Conservation (phyloP, 2,888 invertebrate species). For the Urechis unicinctus region DNA sequence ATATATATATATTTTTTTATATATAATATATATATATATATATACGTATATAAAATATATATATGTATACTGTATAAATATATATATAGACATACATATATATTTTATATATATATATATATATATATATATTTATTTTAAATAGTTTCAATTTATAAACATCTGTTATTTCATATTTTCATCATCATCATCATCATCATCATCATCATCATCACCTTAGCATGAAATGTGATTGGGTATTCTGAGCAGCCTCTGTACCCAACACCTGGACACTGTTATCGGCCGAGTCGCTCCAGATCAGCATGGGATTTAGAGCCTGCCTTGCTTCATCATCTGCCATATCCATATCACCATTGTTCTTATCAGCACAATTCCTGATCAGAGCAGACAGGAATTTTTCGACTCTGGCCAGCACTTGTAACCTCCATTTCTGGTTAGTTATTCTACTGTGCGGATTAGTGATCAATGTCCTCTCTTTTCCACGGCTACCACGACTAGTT, state of each 20-base stretch:
- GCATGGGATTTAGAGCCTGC: no score
- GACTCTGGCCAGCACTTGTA: constrained; percentile 10
- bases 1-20: constrained; percentile 2
- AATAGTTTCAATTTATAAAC: not conserved
- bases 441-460: constrained; percentile 66
- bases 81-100: no score
- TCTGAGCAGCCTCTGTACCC: no score
- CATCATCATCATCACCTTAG: constrained; percentile 4
- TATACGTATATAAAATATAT: no score
- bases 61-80: no score
- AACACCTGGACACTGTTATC: no score
- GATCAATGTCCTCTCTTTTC: constrained; percentile 63
- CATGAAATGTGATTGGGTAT: no score
- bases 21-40: constrained; percentile 1
- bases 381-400: constrained; percentile 5
- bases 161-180: not conserved
- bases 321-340: no score
- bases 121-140: constrained; percentile 4
- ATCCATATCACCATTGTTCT: no score
- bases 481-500: not conserved
- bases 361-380: no score
- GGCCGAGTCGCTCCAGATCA: no score
- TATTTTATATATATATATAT: constrained; percentile 6
- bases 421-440: constrained; percentile 57
- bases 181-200: constrained; percentile 1